Evolutionary conservation across 2,797 vertebrate species (phyloP), one percentile per base, ranked within the genome.

Genomic region (Australoheros facetus): DNA sequence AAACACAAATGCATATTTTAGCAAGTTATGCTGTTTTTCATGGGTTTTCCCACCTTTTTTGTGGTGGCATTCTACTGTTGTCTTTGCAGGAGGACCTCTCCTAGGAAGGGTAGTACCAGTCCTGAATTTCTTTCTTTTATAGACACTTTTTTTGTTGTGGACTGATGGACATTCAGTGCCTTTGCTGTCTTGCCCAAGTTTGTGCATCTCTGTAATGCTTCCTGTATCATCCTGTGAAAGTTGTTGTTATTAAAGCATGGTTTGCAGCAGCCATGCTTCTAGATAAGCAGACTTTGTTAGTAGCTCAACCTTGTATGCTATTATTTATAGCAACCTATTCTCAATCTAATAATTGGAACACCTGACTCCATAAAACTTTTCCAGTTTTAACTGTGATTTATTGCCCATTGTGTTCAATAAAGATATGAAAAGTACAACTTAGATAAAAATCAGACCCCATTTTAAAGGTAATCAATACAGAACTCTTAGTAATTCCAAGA

Each of bases 31-130:
- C 14, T 64, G 39, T 64, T 23, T 16, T 45, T 64, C 39, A 28
- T 45, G 16, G 60, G 60, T 64, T 45, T 45, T 64, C 37, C 37
- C 37, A 37, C 9, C 10, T 11, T 37, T 37, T 11, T 17, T 16
- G 4, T 48, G 16, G 39, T 26, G 23, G 21, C 60, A 64, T 62
- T 62, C 17, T 62, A 9, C 37, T 45, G 60, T 64, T 42, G 45
- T 64, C 21, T 45, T 45, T 26, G 60, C 60, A 62, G 34, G 0
- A 42, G 34, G 39, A 21, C 13, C 21, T 17, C 60, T 17, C 4
- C 0, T 26, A 26, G 14, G 4, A 39, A 26, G 0, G 14, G 4
- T 26, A 5, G 14, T 17, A 42, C 0, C 17, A 9, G 13, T 45
- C 16, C 3, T 21, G 21, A 42, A 7, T 17, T 1, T n/a, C 48